These are phyloP conservation scores for Calameuta pallipes DNA, from an alignment of 2,888 invertebrate genomes.

Conservation along the genomic window DNA sequence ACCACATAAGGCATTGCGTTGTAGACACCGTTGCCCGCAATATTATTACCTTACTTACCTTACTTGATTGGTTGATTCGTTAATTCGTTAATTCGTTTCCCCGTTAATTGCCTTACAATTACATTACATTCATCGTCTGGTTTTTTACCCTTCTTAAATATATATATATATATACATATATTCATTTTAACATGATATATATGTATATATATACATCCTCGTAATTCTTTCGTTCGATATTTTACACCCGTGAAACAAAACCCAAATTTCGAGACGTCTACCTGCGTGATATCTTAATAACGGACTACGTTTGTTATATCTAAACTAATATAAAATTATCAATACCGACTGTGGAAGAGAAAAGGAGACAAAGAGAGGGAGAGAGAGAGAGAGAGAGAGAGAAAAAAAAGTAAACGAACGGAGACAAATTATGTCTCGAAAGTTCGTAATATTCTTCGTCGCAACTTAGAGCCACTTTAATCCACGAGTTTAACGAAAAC, in stretches of 20 bases:
- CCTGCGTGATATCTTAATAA: background rate
- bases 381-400: background rate
- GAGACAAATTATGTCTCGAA: background rate
- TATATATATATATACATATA: background rate
- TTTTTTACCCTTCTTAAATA: background rate
- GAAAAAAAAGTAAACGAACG: background rate
- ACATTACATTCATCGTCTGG: conserved; percentile 5
- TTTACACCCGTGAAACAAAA: conserved; percentile 38
- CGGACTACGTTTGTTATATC: background rate
- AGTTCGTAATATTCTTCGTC: background rate
- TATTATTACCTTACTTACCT: conserved; percentile 60
- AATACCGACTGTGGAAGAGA: background rate
- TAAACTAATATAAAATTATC: background rate
- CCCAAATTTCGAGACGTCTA: conserved; percentile 2
- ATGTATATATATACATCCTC: background rate
- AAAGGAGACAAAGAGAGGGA: background rate
- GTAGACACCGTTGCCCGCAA: conserved; percentile 65
- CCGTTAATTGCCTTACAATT: conserved; percentile 3
- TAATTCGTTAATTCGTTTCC: conserved; percentile 26
- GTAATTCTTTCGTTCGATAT: conserved; percentile 44
- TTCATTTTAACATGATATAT: background rate
- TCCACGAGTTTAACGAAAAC: background rate
- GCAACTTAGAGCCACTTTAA: background rate
- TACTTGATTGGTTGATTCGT: conserved; percentile 25
- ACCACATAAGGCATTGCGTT: conserved; percentile 67